These are phyloP conservation scores for Anguilla pacifica DNA, from an alignment of 2,797 vertebrate genomes.

Conservation along the genomic window DNA sequence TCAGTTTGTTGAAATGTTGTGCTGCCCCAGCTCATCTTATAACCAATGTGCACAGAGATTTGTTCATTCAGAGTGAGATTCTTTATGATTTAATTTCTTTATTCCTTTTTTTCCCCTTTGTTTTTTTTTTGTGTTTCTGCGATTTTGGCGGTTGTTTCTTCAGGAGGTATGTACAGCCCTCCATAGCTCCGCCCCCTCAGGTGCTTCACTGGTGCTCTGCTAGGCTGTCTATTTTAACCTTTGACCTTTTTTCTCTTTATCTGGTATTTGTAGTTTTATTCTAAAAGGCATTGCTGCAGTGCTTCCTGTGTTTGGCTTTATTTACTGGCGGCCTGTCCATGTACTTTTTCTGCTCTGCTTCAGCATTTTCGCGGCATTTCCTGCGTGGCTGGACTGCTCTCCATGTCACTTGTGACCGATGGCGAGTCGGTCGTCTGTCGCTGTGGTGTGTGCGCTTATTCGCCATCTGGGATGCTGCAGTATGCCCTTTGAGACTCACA, in stretches of 20 bases:
- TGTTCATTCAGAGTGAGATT: constrained; percentile 61
- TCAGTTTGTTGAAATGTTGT: constrained; percentile 55
- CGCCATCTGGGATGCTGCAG: too few species aligned
- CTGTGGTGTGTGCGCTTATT: neutral
- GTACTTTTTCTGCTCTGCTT: constrained; percentile 53
- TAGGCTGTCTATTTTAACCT: constrained; percentile 64
- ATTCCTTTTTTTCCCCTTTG: constrained; percentile 85
- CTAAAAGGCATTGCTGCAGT: constrained; percentile 47
- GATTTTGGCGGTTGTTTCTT: constrained; percentile 97
- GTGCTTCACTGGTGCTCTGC: constrained; percentile 79
- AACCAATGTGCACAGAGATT: constrained; percentile 58
- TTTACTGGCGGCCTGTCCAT: constrained; percentile 60
- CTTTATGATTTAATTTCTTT: constrained; percentile 88
- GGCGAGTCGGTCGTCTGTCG: constrained; percentile 41
- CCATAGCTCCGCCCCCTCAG: constrained; percentile 74
- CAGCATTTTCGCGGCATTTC: constrained; percentile 19
- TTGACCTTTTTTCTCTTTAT: constrained; percentile 58
- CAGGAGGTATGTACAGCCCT: constrained; percentile 98
- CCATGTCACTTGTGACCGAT: constrained; percentile 53
- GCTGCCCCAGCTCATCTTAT: constrained; percentile 54
- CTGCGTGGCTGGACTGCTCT: constrained; percentile 42
- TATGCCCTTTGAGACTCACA: too few species aligned
- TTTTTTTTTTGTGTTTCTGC: constrained; percentile 91
- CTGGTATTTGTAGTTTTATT: constrained; percentile 68
- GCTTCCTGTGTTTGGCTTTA: constrained; percentile 63